These are phyloP conservation scores for Drosophila percnosoma DNA, from an alignment of 2,888 invertebrate species.

Conservation along the genomic window DNA sequence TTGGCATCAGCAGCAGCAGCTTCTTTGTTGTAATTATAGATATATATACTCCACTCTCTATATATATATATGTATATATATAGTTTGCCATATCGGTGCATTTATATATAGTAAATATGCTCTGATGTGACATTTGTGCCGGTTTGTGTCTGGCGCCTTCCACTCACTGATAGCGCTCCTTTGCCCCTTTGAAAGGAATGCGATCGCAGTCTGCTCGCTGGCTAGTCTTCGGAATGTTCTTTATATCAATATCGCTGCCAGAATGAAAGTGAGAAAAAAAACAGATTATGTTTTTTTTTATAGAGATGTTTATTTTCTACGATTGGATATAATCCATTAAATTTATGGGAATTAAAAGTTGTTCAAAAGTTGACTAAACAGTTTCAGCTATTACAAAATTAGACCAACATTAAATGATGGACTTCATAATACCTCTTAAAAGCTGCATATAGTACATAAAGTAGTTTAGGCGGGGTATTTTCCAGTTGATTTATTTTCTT, in stretches of 20 bases:
- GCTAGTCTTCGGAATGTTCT: constrained; percentile 14
- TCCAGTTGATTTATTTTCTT: background rate
- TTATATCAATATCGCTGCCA: constrained; percentile 14
- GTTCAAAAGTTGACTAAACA: background rate
- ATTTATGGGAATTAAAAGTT: background rate
- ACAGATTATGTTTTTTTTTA: background rate
- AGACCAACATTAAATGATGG: background rate
- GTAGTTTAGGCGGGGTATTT: background rate
- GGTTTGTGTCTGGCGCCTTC: constrained; percentile 75
- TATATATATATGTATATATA: constrained; percentile 13
- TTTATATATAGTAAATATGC: constrained; percentile 12
- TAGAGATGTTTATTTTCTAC: background rate
- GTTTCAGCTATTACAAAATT: background rate
- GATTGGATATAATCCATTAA: background rate
- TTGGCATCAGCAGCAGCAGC: constrained; percentile 25
- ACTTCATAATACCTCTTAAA: background rate
- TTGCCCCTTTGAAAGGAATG: constrained; percentile 36
- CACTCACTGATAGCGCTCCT: constrained; percentile 28
- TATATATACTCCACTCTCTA: constrained; percentile 12
- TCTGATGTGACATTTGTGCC: constrained; percentile 61
- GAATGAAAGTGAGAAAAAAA: background rate
- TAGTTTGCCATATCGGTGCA: constrained; percentile 56
- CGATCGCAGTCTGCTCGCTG: constrained; percentile 24
- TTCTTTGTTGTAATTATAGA: constrained; percentile 62
- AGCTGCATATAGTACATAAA: background rate